These are phyloP conservation scores for Lepeophtheirus salmonis DNA, from an alignment of 1,140 invertebrate genomes.

Conservation along the genomic window DNA sequence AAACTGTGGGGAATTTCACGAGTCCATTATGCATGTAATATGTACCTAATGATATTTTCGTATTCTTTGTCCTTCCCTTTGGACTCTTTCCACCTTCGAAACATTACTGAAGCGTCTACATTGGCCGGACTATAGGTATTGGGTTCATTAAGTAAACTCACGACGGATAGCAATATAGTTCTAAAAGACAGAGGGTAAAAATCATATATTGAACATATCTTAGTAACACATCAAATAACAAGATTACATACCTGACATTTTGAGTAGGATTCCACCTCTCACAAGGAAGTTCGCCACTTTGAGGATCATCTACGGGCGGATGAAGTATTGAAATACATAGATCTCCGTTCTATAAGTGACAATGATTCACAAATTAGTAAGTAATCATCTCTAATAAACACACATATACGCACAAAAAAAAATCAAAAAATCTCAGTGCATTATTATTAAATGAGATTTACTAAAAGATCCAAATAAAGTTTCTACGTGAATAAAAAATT, in stretches of 20 bases:
- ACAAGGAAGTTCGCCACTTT: slow-evolving; percentile 91
- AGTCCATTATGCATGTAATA: too few relatives aligned
- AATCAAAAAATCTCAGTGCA: too few relatives aligned
- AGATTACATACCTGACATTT: slow-evolving; percentile 53
- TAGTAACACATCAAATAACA: too few relatives aligned
- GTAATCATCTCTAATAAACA: too few relatives aligned
- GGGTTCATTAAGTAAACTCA: slow-evolving; percentile 94
- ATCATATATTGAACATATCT: too few relatives aligned
- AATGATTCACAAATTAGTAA: too few relatives aligned
- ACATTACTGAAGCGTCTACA: slow-evolving; percentile 99
- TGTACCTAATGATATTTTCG: slow-evolving; percentile 94
- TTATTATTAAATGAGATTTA: too few relatives aligned
- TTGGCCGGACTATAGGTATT: slow-evolving; percentile 99
- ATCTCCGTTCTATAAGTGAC: slow-evolving; percentile 86
- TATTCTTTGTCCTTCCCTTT: slow-evolving; percentile 98
- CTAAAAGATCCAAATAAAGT: too few relatives aligned
- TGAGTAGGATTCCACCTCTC: slow-evolving; percentile 99
- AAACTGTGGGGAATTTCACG: too few relatives aligned
- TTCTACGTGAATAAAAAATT: too few relatives aligned
- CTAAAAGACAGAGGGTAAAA: slow-evolving; percentile 32
- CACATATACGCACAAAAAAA: too few relatives aligned
- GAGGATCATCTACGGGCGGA: slow-evolving; percentile 95
- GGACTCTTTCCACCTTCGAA: slow-evolving; percentile 91
- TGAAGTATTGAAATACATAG: slow-evolving; percentile 98
- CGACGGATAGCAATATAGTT: slow-evolving; percentile 91